Evolutionary conservation across 2,888 invertebrate species (phyloP), one percentile per base, ranked within the genome.

Genomic region (Schizaphis graminum): DNA sequence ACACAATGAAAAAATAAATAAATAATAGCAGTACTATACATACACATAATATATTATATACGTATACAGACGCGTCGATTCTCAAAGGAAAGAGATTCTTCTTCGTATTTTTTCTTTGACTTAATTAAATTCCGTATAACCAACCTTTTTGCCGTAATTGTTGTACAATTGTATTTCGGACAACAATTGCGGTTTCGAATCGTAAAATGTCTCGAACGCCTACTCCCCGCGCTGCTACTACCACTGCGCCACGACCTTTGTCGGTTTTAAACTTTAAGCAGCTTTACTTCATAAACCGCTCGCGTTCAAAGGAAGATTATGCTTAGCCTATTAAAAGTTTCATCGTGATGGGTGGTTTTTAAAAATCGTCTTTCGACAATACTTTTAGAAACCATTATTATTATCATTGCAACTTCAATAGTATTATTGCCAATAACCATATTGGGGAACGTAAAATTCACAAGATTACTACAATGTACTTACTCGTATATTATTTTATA

Each of bases 91-190:
- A 57, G 41, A 26, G 44, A 85, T 85, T 85, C 44, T 26, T 85
- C 85, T 85, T 85, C 26, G 85, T n/a, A 41, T 56, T 56, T 56
- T 56, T 44, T 67, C 47, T 47, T 16, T 61, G n/a, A 67, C 47
- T 90, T n/a, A 67, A 90, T 90, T 90, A 67, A 90, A 90, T 67
- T 21, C 47, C 47, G 90, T n/a, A 24, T 67, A n/a, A 67, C 16
- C 28, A 67, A 47, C 28, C 47, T 67, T 67, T 67, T 67, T n/a
- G 24, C 8, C n/a, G 67, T 67, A 90, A 67, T 67, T 90, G 90
- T 90, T 47, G 90, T 47, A 47, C n/a, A n/a, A 90, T 90, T n/a
- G 90, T 28, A n/a, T 89, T 61, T 89, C 28, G 89, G 41, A 89
- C 57, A 44, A 89, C 89, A 89, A 89, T 89, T 85, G 67, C 67